Percentiles rank a stretch among this genome's conserved stretches.
phyloP scores from a whole-genome alignment of 1,140 invertebrate genomes.

The Drosophila micromelanica region DNA sequence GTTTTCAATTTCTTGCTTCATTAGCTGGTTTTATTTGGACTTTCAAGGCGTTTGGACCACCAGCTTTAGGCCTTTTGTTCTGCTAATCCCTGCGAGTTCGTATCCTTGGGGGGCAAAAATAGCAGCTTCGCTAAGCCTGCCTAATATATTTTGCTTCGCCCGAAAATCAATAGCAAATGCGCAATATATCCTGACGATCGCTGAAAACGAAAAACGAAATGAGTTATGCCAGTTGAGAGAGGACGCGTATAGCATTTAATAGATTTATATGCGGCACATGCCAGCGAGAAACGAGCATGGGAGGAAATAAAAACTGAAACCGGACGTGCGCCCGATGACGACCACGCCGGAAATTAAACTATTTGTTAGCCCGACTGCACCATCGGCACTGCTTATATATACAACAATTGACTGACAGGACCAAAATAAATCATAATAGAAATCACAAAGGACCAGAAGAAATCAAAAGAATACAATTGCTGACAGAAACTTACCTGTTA shows the following conservation, averaged over 20 bases:
- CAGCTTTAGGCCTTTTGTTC: constrained; percentile 45
- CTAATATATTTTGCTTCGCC: constrained; percentile 60
- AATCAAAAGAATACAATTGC: constrained; percentile 4
- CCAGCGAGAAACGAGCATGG: constrained; percentile 24
- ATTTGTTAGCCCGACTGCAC: constrained; percentile 63
- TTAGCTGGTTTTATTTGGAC: constrained; percentile 68
- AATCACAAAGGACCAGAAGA: background rate
- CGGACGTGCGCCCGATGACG: constrained; percentile 69
- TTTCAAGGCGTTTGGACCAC: constrained; percentile 36
- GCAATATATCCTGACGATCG: constrained; percentile 12
- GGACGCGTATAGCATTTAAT: constrained; percentile 47
- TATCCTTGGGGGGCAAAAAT: constrained; percentile 2
- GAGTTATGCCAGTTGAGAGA: constrained; percentile 42
- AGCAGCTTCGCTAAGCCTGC: constrained; percentile 47
- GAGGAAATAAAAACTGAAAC: constrained; percentile 80
- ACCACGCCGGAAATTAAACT: constrained; percentile 78
- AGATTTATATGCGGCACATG: constrained; percentile 56
- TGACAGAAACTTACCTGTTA: constrained; percentile 2
- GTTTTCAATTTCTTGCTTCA: constrained; percentile 82
- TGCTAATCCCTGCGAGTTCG: constrained; percentile 41
- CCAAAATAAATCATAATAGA: constrained; percentile 26
- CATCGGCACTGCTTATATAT: constrained; percentile 16
- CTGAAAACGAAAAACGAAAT: constrained; percentile 25
- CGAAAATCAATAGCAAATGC: constrained; percentile 41
- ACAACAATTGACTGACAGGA: constrained; percentile 33